Conservation (phyloP, 2,113 vertebrate species). For the Scopus umbretta region DNA sequence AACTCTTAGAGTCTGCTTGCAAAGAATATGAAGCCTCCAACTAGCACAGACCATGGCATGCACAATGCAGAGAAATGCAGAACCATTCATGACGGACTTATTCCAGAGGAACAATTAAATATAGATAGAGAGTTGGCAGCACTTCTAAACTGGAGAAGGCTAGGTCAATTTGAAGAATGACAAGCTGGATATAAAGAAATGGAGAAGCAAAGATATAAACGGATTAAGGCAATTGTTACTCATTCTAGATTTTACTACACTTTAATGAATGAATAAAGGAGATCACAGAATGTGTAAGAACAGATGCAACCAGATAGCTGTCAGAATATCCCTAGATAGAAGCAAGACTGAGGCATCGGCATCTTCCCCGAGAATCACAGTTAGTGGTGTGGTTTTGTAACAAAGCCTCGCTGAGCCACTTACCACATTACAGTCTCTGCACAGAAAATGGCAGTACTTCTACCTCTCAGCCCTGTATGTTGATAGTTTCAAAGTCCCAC, state of each 20-base stretch:
- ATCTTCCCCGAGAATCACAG: too few species aligned
- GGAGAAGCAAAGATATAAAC: background rate
- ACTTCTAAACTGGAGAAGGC: background rate
- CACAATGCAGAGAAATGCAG: background rate
- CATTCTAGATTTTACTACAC: background rate
- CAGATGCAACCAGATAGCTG: background rate
- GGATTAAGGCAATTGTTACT: background rate
- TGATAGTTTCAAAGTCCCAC: background rate
- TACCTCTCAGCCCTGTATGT: background rate
- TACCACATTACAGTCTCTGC: background rate
- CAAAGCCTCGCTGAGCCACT: background rate
- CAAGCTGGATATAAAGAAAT: background rate
- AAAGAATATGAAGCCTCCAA: background rate
- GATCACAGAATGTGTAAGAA: background rate
- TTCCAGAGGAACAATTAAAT: background rate
- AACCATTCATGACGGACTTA: background rate
- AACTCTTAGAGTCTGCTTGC: background rate
- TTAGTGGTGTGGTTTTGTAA: background rate
- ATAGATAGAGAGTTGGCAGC: background rate
- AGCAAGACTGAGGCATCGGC: background rate
- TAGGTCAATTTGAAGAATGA: background rate
- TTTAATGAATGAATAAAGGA: background rate
- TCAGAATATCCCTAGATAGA: background rate
- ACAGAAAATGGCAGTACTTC: background rate
- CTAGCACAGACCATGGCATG: background rate